A percentile compares a stretch with the other conserved stretches of the same genome.
These are phyloP conservation scores for Vicugna pacos DNA, from an alignment of 2,113 vertebrate species.

Conservation along the genomic window DNA sequence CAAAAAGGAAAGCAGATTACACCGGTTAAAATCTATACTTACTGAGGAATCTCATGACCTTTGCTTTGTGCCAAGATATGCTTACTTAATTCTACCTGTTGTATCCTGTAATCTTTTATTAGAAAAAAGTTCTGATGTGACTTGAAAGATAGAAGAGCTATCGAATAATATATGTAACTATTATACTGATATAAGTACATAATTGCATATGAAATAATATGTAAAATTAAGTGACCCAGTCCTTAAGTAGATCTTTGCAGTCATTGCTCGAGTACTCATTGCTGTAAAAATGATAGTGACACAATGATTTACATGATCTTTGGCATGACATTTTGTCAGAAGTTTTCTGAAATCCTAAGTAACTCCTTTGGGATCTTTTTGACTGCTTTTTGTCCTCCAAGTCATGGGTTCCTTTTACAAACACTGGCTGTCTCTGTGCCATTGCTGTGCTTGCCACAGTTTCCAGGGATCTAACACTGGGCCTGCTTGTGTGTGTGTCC, in stretches of 20 bases:
- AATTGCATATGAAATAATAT: not conserved
- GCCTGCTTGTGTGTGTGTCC: not conserved
- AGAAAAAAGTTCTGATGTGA: not conserved
- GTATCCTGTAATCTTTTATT: not conserved
- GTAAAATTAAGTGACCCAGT: not conserved
- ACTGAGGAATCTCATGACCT: not conserved
- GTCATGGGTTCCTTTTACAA: not conserved
- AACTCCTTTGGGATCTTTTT: not conserved
- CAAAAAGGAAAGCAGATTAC: not conserved
- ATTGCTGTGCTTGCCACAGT: not conserved
- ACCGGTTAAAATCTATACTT: not conserved
- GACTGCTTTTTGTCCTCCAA: not conserved
- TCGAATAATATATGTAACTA: not conserved
- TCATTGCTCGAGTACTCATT: not conserved
- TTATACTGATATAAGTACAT: not conserved
- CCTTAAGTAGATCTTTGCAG: not conserved
- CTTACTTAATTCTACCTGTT: not conserved
- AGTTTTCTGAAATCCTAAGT: not conserved
- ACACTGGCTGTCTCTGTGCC: not conserved
- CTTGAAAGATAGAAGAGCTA: not conserved
- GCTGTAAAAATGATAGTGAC: not conserved
- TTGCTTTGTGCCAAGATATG: not conserved
- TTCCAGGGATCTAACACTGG: not conserved
- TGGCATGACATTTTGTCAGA: not conserved
- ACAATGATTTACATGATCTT: not conserved